Conservation (phyloP, 2,888 invertebrate species). For the Lithophane socia region DNA sequence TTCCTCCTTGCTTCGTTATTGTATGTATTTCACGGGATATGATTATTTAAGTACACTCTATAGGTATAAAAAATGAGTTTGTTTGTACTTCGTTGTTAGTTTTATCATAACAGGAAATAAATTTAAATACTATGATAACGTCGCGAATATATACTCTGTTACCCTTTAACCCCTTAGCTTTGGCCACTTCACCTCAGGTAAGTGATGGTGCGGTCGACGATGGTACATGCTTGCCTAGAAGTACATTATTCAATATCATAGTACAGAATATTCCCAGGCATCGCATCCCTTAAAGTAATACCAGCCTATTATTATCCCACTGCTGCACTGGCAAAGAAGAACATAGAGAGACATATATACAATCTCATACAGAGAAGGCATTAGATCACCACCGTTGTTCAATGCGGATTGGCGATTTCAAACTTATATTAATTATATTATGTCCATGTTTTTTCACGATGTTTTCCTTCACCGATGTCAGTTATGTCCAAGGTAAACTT, state of each 20-base stretch:
- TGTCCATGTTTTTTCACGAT: not conserved
- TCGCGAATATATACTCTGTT: not conserved
- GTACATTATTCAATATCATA: not conserved
- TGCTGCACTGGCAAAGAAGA: too few species aligned
- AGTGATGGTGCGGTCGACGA: not conserved
- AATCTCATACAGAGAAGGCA: not conserved
- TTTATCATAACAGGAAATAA: slow-evolving; percentile 29
- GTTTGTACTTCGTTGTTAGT: not conserved
- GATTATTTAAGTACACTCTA: not conserved
- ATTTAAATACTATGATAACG: not conserved
- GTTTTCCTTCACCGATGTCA: not conserved
- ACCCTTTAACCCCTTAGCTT: not conserved
- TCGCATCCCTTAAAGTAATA: not conserved
- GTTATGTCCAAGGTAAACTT: not conserved
- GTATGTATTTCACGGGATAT: slow-evolving; percentile 12
- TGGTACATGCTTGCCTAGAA: not conserved
- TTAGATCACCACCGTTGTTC: not conserved
- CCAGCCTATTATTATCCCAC: not conserved
- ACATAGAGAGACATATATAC: not conserved
- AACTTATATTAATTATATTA: too few species aligned
- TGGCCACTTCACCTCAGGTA: not conserved
- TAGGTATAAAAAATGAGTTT: not conserved
- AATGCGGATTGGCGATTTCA: not conserved
- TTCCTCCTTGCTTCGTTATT: slow-evolving; percentile 18
- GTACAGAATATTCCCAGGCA: not conserved